phyloP scores from a whole-genome alignment of 2,888 invertebrate genomes.

The Epicampocera succincta region DNA sequence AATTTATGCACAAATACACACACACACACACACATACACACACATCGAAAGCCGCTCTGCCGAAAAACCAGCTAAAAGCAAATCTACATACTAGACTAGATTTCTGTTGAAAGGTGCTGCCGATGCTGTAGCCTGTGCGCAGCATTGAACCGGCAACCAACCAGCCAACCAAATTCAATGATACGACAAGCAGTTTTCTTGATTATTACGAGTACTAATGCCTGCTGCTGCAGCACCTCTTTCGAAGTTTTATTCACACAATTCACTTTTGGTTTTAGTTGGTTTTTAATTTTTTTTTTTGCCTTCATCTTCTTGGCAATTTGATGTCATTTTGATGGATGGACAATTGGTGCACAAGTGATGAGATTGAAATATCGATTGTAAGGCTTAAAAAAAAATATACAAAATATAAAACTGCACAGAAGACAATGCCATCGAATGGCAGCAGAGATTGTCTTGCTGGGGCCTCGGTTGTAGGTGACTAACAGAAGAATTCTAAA shows the following conservation, averaged over 20 bases:
- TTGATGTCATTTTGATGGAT: conserved; percentile 74
- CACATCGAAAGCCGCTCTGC: conserved; percentile 11
- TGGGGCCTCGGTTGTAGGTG: conserved; percentile 34
- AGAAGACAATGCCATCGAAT: conserved; percentile 33
- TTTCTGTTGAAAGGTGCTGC: conserved; percentile 56
- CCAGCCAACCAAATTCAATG: conserved; percentile 43
- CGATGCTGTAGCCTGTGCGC: neutral
- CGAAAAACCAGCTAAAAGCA: conserved; percentile 29
- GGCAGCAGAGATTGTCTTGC: conserved; percentile 32
- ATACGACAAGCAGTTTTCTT: conserved; percentile 37
- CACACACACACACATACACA: neutral
- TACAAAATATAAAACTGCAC: no score
- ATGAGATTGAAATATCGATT: conserved; percentile 71
- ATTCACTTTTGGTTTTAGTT: conserved; percentile 58
- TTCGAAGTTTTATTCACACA: conserved; percentile 64
- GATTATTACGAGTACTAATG: conserved; percentile 35
- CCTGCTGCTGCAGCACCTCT: conserved; percentile 56
- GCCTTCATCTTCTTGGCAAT: conserved; percentile 59
- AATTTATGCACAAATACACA: neutral
- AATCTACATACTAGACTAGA: conserved; percentile 62
- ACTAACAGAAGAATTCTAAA: conserved; percentile 21
- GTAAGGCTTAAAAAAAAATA: conserved; percentile 20
- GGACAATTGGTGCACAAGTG: conserved; percentile 77
- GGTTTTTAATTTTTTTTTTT: conserved; percentile 37
- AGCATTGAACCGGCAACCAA: conserved; percentile 25